Percentiles rank a stretch among this genome's conserved stretches.
Conservation (phyloP, 2,113 vertebrate species). For the Cryptoleucopteryx plumbea region DNA sequence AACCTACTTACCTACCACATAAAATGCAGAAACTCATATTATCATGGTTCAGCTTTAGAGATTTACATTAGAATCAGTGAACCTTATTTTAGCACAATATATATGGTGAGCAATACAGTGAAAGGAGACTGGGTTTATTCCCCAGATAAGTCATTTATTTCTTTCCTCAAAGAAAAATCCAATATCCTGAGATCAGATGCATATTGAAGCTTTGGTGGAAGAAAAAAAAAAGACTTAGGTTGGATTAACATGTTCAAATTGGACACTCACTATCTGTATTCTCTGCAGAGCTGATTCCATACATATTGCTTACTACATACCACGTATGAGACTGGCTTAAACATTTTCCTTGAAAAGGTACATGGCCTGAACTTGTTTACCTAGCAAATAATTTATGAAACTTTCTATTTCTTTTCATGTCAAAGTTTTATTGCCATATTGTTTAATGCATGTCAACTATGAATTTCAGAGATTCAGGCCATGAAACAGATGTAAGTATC, state of each 20-base stretch:
- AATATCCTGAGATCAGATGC: slow-evolving; percentile 79
- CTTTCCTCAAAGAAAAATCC: slow-evolving; percentile 78
- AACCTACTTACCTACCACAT: slow-evolving; percentile 70
- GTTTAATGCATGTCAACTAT: not conserved
- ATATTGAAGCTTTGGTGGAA: slow-evolving; percentile 67
- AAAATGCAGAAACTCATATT: slow-evolving; percentile 65
- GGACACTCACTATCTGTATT: slow-evolving; percentile 20
- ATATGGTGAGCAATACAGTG: slow-evolving; percentile 53
- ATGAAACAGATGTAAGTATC: not conserved
- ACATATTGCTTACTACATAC: not conserved
- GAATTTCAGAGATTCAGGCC: not conserved
- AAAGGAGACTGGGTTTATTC: slow-evolving; percentile 70
- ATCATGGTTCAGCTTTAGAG: slow-evolving; percentile 72
- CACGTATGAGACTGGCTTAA: not conserved
- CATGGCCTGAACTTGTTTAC: not conserved
- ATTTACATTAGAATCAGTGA: slow-evolving; percentile 76
- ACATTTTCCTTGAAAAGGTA: not conserved
- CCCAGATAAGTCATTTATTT: slow-evolving; percentile 79
- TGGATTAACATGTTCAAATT: slow-evolving; percentile 68
- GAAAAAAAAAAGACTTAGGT: slow-evolving; percentile 20
- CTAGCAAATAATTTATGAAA: slow-evolving; percentile 29
- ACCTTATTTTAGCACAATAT: slow-evolving; percentile 68
- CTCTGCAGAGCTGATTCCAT: not conserved
- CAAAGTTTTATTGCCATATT: not conserved
- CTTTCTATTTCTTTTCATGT: not conserved